Base-by-base conservation (phyloP, 1,140 invertebrate species). In the Ooceraea biroi region DNA sequence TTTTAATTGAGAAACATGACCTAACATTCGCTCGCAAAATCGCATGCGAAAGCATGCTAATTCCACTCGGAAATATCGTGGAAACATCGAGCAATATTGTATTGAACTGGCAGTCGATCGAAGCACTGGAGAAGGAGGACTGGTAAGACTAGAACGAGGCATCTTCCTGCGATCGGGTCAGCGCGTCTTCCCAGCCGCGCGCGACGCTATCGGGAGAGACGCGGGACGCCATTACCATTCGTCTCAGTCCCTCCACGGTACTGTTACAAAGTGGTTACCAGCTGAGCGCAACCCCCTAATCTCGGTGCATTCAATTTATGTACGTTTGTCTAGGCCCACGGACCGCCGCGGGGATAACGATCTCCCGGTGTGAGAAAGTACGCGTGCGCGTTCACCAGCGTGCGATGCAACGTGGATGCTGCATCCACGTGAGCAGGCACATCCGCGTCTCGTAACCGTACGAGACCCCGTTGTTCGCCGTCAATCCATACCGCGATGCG, bases 261-360 rank as follows among this genome's bases (percentile, higher is more conserved):
- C 77, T 82, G 66, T 85, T 88, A 88, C 66, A 73, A 88, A 88
- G 77, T 74, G 87, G 71, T 85, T 85, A 88, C 77, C 83, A 88
- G 76, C 74, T 84, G 68, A 82, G 86, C 36, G 36, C 58, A 52
- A 69, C 63, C 69, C 78, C 80, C 68, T 86, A 85, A 83, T 83
- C 87, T 80, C 74, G 50, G 57, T 27, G 68, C 85, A 57, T 88
- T 89, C 84, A 83, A 89, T 89, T 88, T 89, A 89, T 88, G 80
- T 89, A 83, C 78, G 87, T 86, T 88, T 86, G 78, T 89, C 88
- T 88, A 88, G 78, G 63, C 44, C 65, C 78, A 60, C 48, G 46
- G 83, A 86, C 80, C 69, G 68, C 73, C 68, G 46, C 74, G n/a
- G 68, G 87, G 88, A 89, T 86, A 86, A 89, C 80, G 87, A 89